Conservation (phyloP, 1,140 invertebrate genomes). For the Drosophila setifemur region DNA sequence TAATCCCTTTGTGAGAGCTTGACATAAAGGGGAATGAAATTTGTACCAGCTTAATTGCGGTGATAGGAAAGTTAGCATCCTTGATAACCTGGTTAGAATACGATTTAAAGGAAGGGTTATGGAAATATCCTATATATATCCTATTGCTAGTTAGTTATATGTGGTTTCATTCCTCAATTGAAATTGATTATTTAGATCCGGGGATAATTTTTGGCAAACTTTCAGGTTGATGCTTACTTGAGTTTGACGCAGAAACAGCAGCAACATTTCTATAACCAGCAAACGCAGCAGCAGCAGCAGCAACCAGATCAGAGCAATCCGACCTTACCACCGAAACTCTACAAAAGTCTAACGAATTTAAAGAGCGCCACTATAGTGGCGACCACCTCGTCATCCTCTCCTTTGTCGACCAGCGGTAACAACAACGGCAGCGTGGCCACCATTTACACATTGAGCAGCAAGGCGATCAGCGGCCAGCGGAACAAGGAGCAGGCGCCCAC, state of each 20-base stretch:
- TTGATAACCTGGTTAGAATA: too few relatives aligned
- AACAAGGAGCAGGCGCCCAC: slow-evolving; percentile 65
- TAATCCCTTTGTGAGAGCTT: slow-evolving; percentile 64
- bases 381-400: slow-evolving; percentile 33
- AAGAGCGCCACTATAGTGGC: slow-evolving; percentile 57
- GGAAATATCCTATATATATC: too few relatives aligned
- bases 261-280: slow-evolving; percentile 73
- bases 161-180: slow-evolving; percentile 38
- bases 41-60: background rate
- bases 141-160: background rate
- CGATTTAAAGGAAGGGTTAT: too few relatives aligned
- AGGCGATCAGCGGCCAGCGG: slow-evolving; percentile 38
- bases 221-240: slow-evolving; percentile 78
- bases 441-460: slow-evolving; percentile 72
- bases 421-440: slow-evolving; percentile 61
- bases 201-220: slow-evolving; percentile 5
- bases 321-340: slow-evolving; percentile 82
- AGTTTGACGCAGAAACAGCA: slow-evolving; percentile 78
- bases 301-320: slow-evolving; percentile 75
- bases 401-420: slow-evolving; percentile 29
- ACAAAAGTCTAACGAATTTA: slow-evolving; percentile 82
- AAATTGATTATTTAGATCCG: background rate
- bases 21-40: slow-evolving; percentile 43
- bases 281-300: slow-evolving; percentile 49
- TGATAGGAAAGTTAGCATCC: too few relatives aligned